Base-by-base conservation (phyloP, 2,113 vertebrate species). In the Dolichotis patagonum region DNA sequence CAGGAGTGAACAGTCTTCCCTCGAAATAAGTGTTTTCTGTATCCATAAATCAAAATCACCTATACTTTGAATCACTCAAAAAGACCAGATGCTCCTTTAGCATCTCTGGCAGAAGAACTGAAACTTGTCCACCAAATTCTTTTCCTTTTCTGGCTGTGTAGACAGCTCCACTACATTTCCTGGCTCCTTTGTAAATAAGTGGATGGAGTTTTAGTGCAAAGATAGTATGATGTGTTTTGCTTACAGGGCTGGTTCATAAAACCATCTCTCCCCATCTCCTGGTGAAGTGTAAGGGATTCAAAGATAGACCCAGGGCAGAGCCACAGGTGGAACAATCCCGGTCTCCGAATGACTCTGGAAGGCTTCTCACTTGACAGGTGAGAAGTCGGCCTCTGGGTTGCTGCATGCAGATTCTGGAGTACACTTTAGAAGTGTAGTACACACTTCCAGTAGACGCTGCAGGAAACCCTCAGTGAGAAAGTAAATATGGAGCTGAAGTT, bases 21-120 rank as follows among this genome's bases (percentile, higher is more conserved):
- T 49, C 35, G 92, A 92, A 92, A 88, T 1, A 91, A 77, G 19
- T 78, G 12, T 93, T 92, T 96, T 95, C 32, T 28, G 19, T 87
- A 24, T 58, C 28, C 22, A 20, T 81, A 86, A 83, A 60, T 73
- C 67, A 96, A 87, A 85, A 49, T 82, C 24, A 69, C 52, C 2
- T 58, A 17, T 9, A 28, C 46, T 80, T 91, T 28, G 60, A 24
- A 7, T 96, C 43, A 46, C 67, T 89, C 77, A 60, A 52, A 49
- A 86, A 93, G 73, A n/a, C 10, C 46, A n/a, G 32, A 24, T 65
- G 41, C 30, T 93, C 30, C 16, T 19, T 91, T 38, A 60, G 6
- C 9, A 43, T 62, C 60, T 90, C 46, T 78, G 46, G 9, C 52
- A 87, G 87, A 88, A 93, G 77, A 95, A 62, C 43, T 41, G 38